These are phyloP conservation scores for Pygathrix nemaeus DNA, from an alignment of 2,113 vertebrate species.

Conservation along the genomic window DNA sequence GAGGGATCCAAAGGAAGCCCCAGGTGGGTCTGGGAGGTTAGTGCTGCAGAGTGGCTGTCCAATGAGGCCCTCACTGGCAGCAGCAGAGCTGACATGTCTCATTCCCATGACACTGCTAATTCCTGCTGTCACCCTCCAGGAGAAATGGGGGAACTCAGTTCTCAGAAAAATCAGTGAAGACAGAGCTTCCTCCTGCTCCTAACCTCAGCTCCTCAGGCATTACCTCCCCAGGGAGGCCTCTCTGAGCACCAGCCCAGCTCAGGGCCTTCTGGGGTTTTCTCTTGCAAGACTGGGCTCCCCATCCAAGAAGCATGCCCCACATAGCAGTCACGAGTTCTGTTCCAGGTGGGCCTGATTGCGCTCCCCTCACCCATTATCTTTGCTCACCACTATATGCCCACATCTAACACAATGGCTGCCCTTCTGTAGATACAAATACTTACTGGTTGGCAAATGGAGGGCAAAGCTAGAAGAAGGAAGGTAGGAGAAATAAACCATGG, in stretches of 20 bases:
- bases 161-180: background rate
- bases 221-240: background rate
- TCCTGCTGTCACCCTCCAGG: background rate
- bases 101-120: background rate
- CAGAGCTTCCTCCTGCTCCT: background rate
- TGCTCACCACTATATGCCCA: background rate
- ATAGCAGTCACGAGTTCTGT: background rate
- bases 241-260: background rate
- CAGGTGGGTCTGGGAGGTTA: too few relatives aligned
- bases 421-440: background rate
- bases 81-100: background rate
- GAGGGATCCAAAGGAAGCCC: background rate
- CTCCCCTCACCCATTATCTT: background rate
- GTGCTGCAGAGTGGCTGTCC: background rate
- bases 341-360: background rate
- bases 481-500: background rate
- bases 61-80: fast-evolving
- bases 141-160: background rate
- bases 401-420: background rate
- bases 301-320: background rate
- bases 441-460: background rate
- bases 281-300: background rate
- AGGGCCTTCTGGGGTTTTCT: background rate
- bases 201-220: background rate
- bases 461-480: background rate